Conservation (phyloP, 2,797 vertebrate genomes). For the Tamandua tetradactyla region DNA sequence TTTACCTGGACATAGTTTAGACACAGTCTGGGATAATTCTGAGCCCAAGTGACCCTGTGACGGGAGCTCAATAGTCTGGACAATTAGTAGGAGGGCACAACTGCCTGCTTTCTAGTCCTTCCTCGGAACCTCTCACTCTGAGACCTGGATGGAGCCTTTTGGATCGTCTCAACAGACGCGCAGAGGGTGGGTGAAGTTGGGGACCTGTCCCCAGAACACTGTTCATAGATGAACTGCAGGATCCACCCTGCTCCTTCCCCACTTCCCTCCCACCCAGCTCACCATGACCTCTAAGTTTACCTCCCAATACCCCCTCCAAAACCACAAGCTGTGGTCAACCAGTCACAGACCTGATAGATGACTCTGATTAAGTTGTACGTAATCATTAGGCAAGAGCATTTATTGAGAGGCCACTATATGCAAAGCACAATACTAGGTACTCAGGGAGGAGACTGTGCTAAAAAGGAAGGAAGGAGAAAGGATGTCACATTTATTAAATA, state of each 20-base stretch:
- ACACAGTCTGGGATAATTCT: not conserved
- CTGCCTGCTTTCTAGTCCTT: not conserved
- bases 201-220: fast-evolving
- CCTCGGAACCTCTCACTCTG: not conserved
- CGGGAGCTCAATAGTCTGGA: not conserved
- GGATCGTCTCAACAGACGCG: not conserved
- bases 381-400: not conserved
- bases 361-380: not conserved
- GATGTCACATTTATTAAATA: fast-evolving
- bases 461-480: not conserved
- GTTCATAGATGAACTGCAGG: not conserved
- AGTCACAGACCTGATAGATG: not conserved
- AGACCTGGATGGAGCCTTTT: not conserved
- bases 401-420: not conserved
- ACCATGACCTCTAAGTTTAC: not conserved
- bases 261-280: not conserved
- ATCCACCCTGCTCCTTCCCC: not conserved
- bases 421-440: not conserved
- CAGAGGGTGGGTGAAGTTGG: not conserved
- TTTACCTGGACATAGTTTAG: not conserved
- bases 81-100: not conserved
- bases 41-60: not conserved
- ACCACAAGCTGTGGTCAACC: not conserved
- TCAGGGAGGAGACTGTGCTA: too few species aligned
- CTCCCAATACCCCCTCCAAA: not conserved